phyloP scores from a whole-genome alignment of 2,113 vertebrate species.

The Dermatemys mawii region DNA sequence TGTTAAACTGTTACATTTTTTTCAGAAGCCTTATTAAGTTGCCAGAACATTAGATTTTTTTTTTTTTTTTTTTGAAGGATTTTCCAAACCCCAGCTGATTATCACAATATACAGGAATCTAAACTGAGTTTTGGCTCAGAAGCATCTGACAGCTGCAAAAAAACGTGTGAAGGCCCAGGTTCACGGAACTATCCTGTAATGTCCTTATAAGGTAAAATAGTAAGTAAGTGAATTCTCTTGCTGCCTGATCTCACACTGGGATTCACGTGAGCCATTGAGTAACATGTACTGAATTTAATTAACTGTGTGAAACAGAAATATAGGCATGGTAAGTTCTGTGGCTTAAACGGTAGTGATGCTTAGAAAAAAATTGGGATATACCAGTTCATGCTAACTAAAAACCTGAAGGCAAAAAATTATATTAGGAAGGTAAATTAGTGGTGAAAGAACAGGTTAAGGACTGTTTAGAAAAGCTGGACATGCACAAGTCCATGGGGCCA shows the following conservation, averaged over 20 bases:
- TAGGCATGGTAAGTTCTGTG: fast-evolving
- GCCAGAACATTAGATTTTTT: conserved; percentile 73
- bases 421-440: background rate
- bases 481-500: too few relatives aligned
- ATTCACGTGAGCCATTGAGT: conserved; percentile 41
- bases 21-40: conserved; percentile 79
- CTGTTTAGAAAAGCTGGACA: too few relatives aligned
- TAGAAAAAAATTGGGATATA: background rate
- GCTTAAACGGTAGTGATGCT: background rate
- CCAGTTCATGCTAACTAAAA: background rate
- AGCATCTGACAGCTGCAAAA: conserved; percentile 75
- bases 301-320: conserved; percentile 34
- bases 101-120: conserved; percentile 81
- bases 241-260: background rate
- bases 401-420: background rate
- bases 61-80: conserved; percentile 72
- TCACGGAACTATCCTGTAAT: conserved; percentile 40
- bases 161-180: conserved; percentile 72
- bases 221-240: conserved; percentile 54
- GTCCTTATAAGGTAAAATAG: conserved; percentile 78
- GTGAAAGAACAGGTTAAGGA: too few relatives aligned
- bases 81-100: conserved; percentile 82
- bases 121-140: conserved; percentile 68
- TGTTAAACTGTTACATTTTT: conserved; percentile 78
- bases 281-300: background rate